Evolutionary conservation across 2,797 vertebrate species (phyloP), one percentile per base, ranked within the genome.

Genomic region (Adrianichthys oophorus): DNA sequence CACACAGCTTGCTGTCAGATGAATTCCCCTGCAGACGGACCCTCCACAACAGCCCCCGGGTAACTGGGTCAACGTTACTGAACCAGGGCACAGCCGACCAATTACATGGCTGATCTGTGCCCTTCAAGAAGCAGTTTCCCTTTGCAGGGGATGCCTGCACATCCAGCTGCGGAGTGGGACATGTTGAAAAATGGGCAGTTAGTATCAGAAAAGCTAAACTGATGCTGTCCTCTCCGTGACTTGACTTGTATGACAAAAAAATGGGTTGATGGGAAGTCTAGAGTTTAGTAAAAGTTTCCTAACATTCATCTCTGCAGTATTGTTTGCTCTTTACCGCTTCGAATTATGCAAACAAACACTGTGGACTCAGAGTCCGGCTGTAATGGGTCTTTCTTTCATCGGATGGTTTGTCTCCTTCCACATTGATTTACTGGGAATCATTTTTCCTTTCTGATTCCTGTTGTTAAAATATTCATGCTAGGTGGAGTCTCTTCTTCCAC

Each of bases 401-500:
- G 70, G 60, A 79, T 64, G 66, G 62, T 72, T 86, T 76, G 72
- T 84, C 81, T 79, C 73, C 78, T 66, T 74, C 19, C 4, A 48
- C 76, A 89, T 87, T 82, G 83, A 87, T 89, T 71, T 69, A 72
- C 74, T 64, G 80, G 87, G 80, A 70, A 80, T 82, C 76, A 48
- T 80, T 86, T 80, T 79, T 78, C 70, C 82, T 85, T 74, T 83
- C 82, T 78, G 78, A 91, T 90, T 87, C 88, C 89, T 81, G 89
- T 84, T 79, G 61, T 70, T 91, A 80, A 90, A 93, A 92, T 88
- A 92, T 93, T 92, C 83, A 92, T 90, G 88, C 77, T 87, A 90
- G 90, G 81, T 87, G 85, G 80, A 53, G 72, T 70, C 76, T 84
- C 82, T 72, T 80, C 67, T 80, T 89, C 64, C 79, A 62, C 64